phyloP scores from a whole-genome alignment of 2,113 vertebrate genomes.

The Choloepus hoffmanni region DNA sequence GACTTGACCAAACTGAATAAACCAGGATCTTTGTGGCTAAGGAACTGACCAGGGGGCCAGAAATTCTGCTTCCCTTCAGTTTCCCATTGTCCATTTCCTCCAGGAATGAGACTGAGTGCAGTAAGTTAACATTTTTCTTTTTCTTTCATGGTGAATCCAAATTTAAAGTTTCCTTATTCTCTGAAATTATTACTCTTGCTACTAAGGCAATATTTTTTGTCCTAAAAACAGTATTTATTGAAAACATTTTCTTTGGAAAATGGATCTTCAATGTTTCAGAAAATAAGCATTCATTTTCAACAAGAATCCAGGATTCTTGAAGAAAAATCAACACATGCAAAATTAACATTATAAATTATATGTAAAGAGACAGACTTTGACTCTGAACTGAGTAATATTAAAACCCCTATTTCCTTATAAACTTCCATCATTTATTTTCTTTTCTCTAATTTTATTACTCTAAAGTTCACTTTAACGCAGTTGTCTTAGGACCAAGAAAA shows the following conservation, averaged over 20 bases:
- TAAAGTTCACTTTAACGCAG: slow-evolving; percentile 65
- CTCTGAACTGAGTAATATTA: slow-evolving; percentile 44
- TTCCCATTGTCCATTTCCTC: neutral
- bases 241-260: slow-evolving; percentile 58
- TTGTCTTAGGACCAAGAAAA: slow-evolving; percentile 72
- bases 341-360: slow-evolving; percentile 76
- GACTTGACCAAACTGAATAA: neutral
- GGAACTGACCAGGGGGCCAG: neutral
- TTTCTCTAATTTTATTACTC: slow-evolving; percentile 79
- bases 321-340: slow-evolving; percentile 68
- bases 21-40: neutral
- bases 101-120: neutral
- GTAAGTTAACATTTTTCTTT: neutral
- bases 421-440: slow-evolving; percentile 80
- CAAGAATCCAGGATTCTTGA: slow-evolving; percentile 57
- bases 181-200: neutral
- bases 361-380: slow-evolving; percentile 60
- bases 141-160: slow-evolving; percentile 4
- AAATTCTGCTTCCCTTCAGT: neutral
- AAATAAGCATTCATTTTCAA: slow-evolving; percentile 56
- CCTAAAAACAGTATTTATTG: neutral
- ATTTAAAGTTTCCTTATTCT: slow-evolving; percentile 22
- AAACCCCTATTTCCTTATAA: slow-evolving; percentile 76
- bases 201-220: neutral
- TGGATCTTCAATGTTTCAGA: slow-evolving; percentile 55